A percentile compares a stretch with the other conserved stretches of the same genome.
These are phyloP conservation scores for Perca schrenkii DNA, from an alignment of 2,113 vertebrate genomes.

Conservation along the genomic window DNA sequence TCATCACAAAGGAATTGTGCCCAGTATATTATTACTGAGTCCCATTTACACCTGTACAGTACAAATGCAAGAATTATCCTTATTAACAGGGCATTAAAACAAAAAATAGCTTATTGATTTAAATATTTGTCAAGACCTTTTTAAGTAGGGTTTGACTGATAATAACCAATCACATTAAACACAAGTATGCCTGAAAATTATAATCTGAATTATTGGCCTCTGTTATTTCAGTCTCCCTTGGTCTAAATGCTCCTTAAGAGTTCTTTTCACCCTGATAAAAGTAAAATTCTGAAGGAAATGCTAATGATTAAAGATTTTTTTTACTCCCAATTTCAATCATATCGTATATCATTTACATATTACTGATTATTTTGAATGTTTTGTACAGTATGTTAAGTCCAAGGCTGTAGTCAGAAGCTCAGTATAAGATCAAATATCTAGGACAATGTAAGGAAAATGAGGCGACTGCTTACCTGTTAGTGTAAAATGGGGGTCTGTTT, in stretches of 20 bases:
- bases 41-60: not conserved
- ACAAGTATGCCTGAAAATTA: not conserved
- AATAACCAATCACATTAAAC: slow-evolving; percentile 10
- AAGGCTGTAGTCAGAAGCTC: not conserved
- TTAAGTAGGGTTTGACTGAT: too few relatives aligned
- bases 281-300: not conserved
- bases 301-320: not conserved
- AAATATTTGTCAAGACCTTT: too few relatives aligned
- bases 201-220: not conserved
- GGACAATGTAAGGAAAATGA: not conserved
- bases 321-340: too few relatives aligned
- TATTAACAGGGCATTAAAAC: not conserved
- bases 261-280: not conserved
- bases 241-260: too few relatives aligned
- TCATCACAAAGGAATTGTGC: not conserved
- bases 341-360: not conserved
- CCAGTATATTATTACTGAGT: not conserved
- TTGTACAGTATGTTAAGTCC: not conserved
- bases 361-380: not conserved
- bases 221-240: not conserved
- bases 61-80: not conserved
- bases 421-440: not conserved
- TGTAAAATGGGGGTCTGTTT: too few relatives aligned
- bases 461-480: not conserved
- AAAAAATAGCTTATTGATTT: not conserved